A percentile compares a stretch with the other conserved stretches of the same genome.
phyloP scores from a whole-genome alignment of 2,113 vertebrate species.

The Ciconia maguari region DNA sequence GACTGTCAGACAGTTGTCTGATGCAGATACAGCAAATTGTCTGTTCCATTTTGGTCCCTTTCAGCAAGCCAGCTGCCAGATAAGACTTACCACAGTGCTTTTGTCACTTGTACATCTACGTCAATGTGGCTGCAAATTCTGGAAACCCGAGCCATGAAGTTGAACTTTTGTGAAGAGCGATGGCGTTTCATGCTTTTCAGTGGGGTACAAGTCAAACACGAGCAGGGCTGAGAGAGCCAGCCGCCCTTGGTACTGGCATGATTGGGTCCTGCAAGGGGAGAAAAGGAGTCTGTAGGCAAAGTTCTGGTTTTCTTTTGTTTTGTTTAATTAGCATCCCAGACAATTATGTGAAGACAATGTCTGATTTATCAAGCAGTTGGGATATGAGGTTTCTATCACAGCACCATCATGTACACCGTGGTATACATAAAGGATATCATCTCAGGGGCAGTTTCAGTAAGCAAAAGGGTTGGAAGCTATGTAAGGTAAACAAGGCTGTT shows the following conservation, averaged over 20 bases:
- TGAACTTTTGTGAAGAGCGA: not conserved
- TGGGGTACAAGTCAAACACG: not conserved
- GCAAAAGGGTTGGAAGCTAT: constrained; percentile 31
- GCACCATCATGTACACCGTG: not conserved
- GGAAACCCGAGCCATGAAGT: not conserved
- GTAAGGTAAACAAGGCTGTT: constrained; percentile 40
- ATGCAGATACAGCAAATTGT: not conserved
- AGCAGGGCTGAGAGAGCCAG: not conserved
- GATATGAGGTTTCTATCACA: constrained; percentile 43
- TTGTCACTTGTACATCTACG: not conserved
- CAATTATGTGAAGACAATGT: constrained; percentile 19
- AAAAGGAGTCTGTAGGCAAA: not conserved
- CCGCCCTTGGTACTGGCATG: not conserved
- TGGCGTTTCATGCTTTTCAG: not conserved
- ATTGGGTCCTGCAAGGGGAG: not conserved
- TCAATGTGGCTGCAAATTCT: not conserved
- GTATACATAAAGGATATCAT: constrained; percentile 18
- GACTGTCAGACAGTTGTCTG: rapidly evolving
- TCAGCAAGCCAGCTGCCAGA: not conserved
- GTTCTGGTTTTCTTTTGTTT: not conserved
- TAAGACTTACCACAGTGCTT: constrained; percentile 8
- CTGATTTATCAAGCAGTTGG: not conserved
- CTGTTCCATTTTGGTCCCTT: not conserved
- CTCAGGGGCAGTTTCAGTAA: constrained; percentile 41
- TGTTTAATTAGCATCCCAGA: not conserved